These are phyloP conservation scores for Seira ritae DNA, from an alignment of 2,888 invertebrate genomes.

Conservation along the genomic window DNA sequence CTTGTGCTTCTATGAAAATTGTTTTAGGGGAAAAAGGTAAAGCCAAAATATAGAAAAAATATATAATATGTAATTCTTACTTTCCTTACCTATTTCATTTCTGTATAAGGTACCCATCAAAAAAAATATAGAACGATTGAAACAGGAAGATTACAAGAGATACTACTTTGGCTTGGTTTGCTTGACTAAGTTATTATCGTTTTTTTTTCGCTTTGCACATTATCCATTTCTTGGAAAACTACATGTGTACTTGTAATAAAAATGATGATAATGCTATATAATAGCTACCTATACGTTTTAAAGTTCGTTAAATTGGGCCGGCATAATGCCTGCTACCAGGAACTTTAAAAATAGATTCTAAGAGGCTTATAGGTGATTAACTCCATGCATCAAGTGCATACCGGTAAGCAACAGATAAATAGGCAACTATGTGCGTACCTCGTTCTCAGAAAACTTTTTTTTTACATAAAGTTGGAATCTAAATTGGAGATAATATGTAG, in stretches of 20 bases:
- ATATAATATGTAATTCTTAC: no score
- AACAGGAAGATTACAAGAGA: background rate
- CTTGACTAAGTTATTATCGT: background rate
- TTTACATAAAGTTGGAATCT: no score
- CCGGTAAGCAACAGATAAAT: no score
- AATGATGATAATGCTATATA: background rate
- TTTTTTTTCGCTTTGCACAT: background rate
- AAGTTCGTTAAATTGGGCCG: background rate
- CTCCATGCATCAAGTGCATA: no score
- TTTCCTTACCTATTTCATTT: background rate
- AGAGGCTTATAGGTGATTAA: no score
- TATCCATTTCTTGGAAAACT: slow-evolving; percentile 4
- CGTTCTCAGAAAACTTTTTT: no score
- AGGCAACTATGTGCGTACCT: no score
- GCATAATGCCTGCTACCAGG: background rate
- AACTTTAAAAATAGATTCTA: background rate
- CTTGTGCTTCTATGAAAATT: background rate
- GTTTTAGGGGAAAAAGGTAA: background rate
- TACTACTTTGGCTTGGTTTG: background rate
- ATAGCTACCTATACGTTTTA: background rate
- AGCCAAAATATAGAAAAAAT: no score
- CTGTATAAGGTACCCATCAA: background rate
- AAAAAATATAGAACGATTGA: slow-evolving; percentile 4
- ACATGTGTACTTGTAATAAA: background rate
- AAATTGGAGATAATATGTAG: no score